phyloP scores from a whole-genome alignment of 92 coral and sea anemone genomes.

The Zoanthus solanderi region DNA sequence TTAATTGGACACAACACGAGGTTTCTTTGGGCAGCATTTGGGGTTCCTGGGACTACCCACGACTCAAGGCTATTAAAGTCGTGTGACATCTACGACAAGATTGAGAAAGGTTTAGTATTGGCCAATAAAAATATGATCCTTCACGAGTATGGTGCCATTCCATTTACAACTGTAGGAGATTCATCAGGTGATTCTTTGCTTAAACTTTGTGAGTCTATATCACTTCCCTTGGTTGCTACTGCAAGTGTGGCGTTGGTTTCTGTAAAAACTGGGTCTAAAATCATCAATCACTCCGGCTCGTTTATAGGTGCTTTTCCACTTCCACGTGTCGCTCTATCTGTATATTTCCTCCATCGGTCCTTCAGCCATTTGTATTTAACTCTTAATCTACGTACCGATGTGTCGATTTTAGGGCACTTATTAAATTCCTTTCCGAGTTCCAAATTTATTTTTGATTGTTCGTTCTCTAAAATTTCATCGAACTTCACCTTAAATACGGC shows the following conservation, averaged over 20 bases:
- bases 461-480: slow-evolving; percentile 18
- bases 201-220: not conserved
- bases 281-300: slow-evolving; percentile 1
- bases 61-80: slow-evolving; percentile 54
- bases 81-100: slow-evolving; percentile 38
- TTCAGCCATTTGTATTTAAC: slow-evolving; percentile 5
- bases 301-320: slow-evolving; percentile 8
- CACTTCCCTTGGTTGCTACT: slow-evolving; percentile 8
- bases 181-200: not conserved
- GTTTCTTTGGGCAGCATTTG: slow-evolving; percentile 32
- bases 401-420: slow-evolving; percentile 24
- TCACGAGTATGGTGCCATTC: slow-evolving; percentile 52
- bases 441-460: slow-evolving; percentile 18
- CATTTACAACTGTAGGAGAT: slow-evolving; percentile 57
- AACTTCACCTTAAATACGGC: not conserved
- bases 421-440: slow-evolving; percentile 17
- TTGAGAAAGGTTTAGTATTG: slow-evolving; percentile 45
- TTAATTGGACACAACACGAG: slow-evolving; percentile 43
- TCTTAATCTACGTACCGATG: slow-evolving; percentile 3
- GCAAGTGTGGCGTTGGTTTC: slow-evolving; percentile 7
- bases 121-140: slow-evolving; percentile 31
- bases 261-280: slow-evolving; percentile 23
- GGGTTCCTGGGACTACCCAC: slow-evolving; percentile 59
- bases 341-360: not conserved
- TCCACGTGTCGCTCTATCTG: slow-evolving; percentile 1